Percentiles rank a stretch among this genome's conserved stretches.
phyloP scores from a whole-genome alignment of 2,888 invertebrate species.

The Drosophila incognita region DNA sequence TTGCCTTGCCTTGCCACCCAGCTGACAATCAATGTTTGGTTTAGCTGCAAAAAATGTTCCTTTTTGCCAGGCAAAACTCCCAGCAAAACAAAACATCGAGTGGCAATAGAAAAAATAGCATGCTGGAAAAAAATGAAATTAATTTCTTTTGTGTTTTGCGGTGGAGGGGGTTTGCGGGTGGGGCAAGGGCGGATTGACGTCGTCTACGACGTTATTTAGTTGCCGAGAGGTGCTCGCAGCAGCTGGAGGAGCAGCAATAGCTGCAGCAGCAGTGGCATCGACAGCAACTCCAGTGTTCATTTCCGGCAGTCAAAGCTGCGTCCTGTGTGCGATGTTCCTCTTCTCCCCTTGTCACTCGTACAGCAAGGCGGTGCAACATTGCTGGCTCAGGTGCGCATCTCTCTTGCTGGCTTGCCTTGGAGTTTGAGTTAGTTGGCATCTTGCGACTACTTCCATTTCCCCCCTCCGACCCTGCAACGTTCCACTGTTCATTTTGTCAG shows the following conservation, averaged over 20 bases:
- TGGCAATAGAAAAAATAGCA: slow-evolving; percentile 51
- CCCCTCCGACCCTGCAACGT: neutral
- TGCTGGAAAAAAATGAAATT: slow-evolving; percentile 81
- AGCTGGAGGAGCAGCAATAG: slow-evolving; percentile 17
- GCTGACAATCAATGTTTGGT: slow-evolving; percentile 82
- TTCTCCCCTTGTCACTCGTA: slow-evolving; percentile 5
- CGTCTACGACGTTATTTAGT: slow-evolving; percentile 54
- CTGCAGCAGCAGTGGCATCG: slow-evolving; percentile 22
- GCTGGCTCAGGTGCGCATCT: slow-evolving; percentile 61
- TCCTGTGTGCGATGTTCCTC: slow-evolving; percentile 41
- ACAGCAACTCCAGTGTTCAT: slow-evolving; percentile 73
- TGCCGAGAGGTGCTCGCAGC: slow-evolving; percentile 29
- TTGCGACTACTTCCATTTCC: slow-evolving; percentile 41
- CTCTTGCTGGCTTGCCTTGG: slow-evolving; percentile 25
- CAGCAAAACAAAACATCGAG: slow-evolving; percentile 73
- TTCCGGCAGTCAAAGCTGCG: slow-evolving; percentile 80
- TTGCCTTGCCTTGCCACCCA: slow-evolving; percentile 29
- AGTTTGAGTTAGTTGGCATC: slow-evolving; percentile 74
- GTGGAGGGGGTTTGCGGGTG: slow-evolving; percentile 7
- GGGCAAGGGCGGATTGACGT: slow-evolving; percentile 4
- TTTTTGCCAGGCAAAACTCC: slow-evolving; percentile 46
- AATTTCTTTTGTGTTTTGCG: slow-evolving; percentile 84
- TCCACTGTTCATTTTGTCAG: slow-evolving; percentile 42
- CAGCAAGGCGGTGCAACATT: slow-evolving; percentile 10
- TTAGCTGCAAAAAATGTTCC: slow-evolving; percentile 70